Percentiles rank a stretch among this genome's conserved stretches.
phyloP scores from a whole-genome alignment of 2,888 invertebrate species.

The Lobophora halterata region DNA sequence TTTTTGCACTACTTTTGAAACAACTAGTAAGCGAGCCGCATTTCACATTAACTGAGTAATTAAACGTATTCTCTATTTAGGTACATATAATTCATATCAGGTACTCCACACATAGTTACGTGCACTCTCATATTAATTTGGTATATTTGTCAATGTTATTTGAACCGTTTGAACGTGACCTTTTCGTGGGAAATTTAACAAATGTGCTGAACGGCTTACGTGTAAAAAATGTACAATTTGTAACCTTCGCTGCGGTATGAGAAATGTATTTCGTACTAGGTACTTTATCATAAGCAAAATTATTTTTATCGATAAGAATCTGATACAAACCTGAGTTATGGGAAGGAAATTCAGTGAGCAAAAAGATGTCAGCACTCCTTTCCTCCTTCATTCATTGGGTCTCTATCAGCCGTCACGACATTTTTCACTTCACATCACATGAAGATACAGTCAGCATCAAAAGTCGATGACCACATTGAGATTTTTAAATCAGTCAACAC shows the following conservation, averaged over 20 bases:
- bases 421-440: too few species aligned
- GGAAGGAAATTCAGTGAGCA: too few species aligned
- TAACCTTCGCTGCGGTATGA: background rate
- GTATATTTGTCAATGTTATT: slow-evolving; percentile 30
- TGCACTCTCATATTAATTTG: slow-evolving; percentile 26
- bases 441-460: too few species aligned
- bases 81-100: slow-evolving; percentile 35
- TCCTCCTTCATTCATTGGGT: too few species aligned
- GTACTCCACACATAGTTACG: slow-evolving; percentile 17
- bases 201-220: slow-evolving; percentile 6
- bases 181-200: slow-evolving; percentile 24
- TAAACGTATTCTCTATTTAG: slow-evolving; percentile 36
- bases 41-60: slow-evolving; percentile 40
- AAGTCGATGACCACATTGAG: too few species aligned
- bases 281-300: too few species aligned
- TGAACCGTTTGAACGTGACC: slow-evolving; percentile 27
- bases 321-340: too few species aligned
- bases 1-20: slow-evolving; percentile 47
- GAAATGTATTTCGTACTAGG: slow-evolving; percentile 1
- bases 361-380: too few species aligned
- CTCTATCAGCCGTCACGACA: too few species aligned
- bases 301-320: too few species aligned
- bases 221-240: slow-evolving; percentile 10
- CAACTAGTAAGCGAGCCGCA: slow-evolving; percentile 48
- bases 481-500: too few species aligned